A percentile compares a stretch with the other conserved stretches of the same genome.
Evolutionary conservation across 2,113 vertebrate species (phyloP).

Genomic region (Percopsis transmontana): DNA sequence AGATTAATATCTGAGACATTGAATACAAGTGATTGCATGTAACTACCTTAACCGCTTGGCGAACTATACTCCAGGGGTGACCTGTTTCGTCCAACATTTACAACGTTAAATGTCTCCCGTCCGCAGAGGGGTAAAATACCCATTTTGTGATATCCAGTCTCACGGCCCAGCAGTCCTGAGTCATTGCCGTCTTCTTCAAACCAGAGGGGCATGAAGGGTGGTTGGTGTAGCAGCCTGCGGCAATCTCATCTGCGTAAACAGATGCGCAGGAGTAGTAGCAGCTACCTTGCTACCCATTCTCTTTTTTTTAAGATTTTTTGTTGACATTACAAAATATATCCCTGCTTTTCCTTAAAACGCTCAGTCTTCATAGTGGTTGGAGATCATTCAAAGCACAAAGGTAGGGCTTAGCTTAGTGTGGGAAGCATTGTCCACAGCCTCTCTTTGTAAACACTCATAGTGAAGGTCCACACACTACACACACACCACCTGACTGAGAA

Average conservation of each 20-base stretch:
- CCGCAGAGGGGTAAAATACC: neutral
- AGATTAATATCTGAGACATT: neutral
- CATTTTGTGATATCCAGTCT: neutral
- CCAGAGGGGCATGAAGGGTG: neutral
- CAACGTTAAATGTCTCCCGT: neutral
- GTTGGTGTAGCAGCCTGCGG: slow-evolving; percentile 5
- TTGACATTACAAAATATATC: slow-evolving; percentile 48
- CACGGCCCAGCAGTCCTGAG: neutral
- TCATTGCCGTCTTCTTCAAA: neutral
- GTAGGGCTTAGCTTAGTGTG: slow-evolving; percentile 7
- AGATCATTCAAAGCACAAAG: slow-evolving; percentile 11
- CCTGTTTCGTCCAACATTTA: neutral
- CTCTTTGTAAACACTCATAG: slow-evolving; percentile 70
- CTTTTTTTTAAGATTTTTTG: slow-evolving; percentile 21
- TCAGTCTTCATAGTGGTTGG: slow-evolving; percentile 54
- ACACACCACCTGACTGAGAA: slow-evolving; percentile 35
- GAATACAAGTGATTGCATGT: neutral
- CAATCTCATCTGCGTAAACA: slow-evolving; percentile 45
- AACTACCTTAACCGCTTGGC: neutral
- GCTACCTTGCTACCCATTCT: neutral
- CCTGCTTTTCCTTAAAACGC: slow-evolving; percentile 54
- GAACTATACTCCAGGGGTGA: too few species aligned
- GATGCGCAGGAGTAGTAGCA: neutral
- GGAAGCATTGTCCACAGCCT: slow-evolving; percentile 23
- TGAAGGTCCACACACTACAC: slow-evolving; percentile 32